A percentile compares a stretch with the other conserved stretches of the same genome.
These are phyloP conservation scores for Siderastrea radians DNA, from an alignment of 92 coral and sea anemone species.

Conservation along the genomic window DNA sequence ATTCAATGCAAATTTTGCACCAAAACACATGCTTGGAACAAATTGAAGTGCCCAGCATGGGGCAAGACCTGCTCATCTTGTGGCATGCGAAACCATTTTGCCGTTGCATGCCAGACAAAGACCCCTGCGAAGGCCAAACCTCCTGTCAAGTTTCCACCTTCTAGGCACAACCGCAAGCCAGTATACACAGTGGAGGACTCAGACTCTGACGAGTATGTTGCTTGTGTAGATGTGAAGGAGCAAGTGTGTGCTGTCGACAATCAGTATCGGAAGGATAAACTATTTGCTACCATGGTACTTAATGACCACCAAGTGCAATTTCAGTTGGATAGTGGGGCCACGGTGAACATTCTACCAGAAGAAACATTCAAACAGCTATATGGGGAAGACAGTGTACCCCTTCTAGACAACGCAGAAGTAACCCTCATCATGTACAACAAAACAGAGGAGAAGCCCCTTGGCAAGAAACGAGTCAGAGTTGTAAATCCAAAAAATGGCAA, in stretches of 20 bases:
- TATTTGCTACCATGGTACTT: constrained; percentile 26
- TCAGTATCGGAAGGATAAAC: constrained; percentile 18
- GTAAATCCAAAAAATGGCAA: constrained; percentile 59
- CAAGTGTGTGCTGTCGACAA: constrained; percentile 39
- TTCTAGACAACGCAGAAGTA: constrained; percentile 26
- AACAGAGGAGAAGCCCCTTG: constrained; percentile 60
- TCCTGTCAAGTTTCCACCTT: not conserved
- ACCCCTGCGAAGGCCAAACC: not conserved
- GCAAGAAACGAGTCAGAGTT: constrained; percentile 62
- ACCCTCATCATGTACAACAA: constrained; percentile 58
- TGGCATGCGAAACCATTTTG: constrained; percentile 66
- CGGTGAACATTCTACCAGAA: constrained; percentile 48
- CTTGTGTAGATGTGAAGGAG: constrained; percentile 39
- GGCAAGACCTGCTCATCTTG: constrained; percentile 52
- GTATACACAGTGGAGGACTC: constrained; percentile 25
- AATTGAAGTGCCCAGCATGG: constrained; percentile 61
- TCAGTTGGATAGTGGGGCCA: constrained; percentile 62
- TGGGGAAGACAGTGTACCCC: constrained; percentile 46
- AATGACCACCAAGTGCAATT: constrained; percentile 36
- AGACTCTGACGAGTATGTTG: constrained; percentile 57
- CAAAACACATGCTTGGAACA: constrained; percentile 61
- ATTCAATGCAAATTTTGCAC: constrained; percentile 58
- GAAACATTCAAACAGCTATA: constrained; percentile 14
- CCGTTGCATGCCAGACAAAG: constrained; percentile 38
- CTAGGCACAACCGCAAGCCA: constrained; percentile 6